Evolutionary conservation across 2,797 vertebrate genomes (phyloP).

Genomic region (Pseudochirops cupreus): DNA sequence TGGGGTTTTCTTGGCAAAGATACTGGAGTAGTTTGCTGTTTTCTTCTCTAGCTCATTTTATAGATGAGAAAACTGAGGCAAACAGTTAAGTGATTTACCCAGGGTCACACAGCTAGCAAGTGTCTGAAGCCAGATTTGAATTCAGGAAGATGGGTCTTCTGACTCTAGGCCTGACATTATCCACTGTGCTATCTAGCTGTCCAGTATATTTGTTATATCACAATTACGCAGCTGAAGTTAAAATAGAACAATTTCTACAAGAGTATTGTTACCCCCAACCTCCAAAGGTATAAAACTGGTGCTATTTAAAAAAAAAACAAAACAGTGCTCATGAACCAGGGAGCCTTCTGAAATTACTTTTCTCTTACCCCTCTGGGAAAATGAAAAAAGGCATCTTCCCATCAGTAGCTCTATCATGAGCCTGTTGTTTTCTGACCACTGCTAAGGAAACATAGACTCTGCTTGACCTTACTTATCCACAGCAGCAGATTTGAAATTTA

Average conservation of each 20-base stretch:
- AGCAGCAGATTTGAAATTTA: constrained; percentile 11
- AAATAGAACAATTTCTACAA: background rate
- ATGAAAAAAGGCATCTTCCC: background rate
- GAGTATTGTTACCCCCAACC: background rate
- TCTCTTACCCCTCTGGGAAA: background rate
- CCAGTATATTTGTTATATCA: background rate
- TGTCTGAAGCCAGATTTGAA: background rate
- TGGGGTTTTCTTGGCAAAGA: background rate
- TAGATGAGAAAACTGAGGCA: background rate
- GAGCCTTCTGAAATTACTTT: background rate
- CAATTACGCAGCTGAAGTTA: background rate
- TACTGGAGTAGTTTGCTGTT: background rate
- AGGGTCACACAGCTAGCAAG: background rate
- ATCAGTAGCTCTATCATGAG: background rate
- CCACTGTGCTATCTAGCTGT: background rate
- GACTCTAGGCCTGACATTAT: background rate
- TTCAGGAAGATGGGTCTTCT: background rate
- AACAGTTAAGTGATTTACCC: background rate
- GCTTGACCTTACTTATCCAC: background rate
- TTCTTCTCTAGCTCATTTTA: background rate
- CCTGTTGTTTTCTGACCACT: background rate
- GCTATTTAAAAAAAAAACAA: constrained; percentile 1
- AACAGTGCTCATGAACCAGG: background rate
- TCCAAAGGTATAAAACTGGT: background rate
- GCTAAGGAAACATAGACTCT: background rate